These are phyloP conservation scores for Distichodus sexfasciatus DNA, from an alignment of 2,797 vertebrate species.

Conservation along the genomic window DNA sequence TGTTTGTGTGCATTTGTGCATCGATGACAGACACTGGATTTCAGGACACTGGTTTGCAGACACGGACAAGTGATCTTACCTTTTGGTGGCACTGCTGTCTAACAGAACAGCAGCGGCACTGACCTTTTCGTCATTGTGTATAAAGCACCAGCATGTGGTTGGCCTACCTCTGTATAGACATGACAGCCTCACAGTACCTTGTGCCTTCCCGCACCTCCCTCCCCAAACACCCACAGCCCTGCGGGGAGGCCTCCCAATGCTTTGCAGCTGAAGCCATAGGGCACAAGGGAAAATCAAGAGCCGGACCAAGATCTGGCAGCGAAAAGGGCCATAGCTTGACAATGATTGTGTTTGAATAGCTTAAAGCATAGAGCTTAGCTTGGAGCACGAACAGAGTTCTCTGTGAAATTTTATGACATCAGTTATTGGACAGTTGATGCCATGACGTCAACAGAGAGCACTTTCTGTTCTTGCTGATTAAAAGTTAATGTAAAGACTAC, in stretches of 20 bases:
- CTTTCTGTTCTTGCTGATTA: background rate
- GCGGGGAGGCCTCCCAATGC: constrained; percentile 20
- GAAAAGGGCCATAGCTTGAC: constrained; percentile 14
- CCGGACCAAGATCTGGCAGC: constrained; percentile 28
- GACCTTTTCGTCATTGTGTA: constrained; percentile 55
- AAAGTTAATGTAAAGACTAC: background rate
- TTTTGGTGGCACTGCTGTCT: constrained; percentile 60
- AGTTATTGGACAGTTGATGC: background rate
- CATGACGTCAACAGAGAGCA: background rate
- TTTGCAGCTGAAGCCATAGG: constrained; percentile 37
- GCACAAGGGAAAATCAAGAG: constrained; percentile 46
- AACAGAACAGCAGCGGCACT: constrained; percentile 54
- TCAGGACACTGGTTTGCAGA: constrained; percentile 62
- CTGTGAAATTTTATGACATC: background rate
- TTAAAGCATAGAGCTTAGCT: constrained; percentile 8
- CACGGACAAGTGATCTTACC: constrained; percentile 67
- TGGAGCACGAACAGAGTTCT: background rate
- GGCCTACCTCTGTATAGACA: constrained; percentile 40
- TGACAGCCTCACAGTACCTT: constrained; percentile 53
- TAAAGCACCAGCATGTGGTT: constrained; percentile 51
- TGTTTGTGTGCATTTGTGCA: constrained; percentile 51
- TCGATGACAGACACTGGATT: constrained; percentile 55
- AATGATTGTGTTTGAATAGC: constrained; percentile 7
- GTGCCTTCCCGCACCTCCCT: constrained; percentile 26
- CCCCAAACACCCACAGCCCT: constrained; percentile 21